Percentiles rank a stretch among this genome's conserved stretches.
phyloP scores from a whole-genome alignment of 2,113 vertebrate genomes.

The Saimiri boliviensis region DNA sequence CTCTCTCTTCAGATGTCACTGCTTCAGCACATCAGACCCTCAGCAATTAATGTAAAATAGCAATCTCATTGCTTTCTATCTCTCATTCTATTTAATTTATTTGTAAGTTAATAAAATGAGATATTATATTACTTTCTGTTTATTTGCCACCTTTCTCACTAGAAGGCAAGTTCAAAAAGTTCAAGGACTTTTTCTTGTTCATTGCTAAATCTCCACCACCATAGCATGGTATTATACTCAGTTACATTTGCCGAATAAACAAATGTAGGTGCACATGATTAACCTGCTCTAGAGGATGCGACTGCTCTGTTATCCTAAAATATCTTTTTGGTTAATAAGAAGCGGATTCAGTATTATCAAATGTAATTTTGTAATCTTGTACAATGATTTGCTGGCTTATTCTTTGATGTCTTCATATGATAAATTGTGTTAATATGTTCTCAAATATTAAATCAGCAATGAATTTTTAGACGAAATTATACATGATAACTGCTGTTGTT shows the following conservation, averaged over 20 bases:
- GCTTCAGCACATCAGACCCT: not conserved
- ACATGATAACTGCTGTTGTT: not conserved
- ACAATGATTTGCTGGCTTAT: not conserved
- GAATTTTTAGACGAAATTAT: conserved; percentile 4
- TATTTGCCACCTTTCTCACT: not conserved
- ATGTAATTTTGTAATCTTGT: not conserved
- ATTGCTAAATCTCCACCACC: not conserved
- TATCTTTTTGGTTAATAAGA: not conserved
- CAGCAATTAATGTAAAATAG: not conserved
- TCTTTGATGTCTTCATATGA: not conserved
- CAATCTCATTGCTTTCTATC: not conserved
- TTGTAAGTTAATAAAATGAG: not conserved
- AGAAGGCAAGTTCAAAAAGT: not conserved
- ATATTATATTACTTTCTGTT: not conserved
- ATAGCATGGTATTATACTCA: not conserved
- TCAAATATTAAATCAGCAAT: conserved; percentile 33
- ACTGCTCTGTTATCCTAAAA: not conserved
- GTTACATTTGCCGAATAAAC: not conserved
- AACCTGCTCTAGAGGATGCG: not conserved
- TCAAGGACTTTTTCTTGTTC: not conserved
- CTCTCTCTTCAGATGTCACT: not conserved
- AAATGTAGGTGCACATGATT: not conserved
- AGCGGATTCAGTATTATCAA: not conserved
- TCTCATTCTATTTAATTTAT: not conserved
- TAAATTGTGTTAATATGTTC: not conserved